Percentiles rank a stretch among this genome's conserved stretches.
These are phyloP conservation scores for Oedothorax gibbosus DNA, from an alignment of 1,140 invertebrate genomes.

Conservation along the genomic window DNA sequence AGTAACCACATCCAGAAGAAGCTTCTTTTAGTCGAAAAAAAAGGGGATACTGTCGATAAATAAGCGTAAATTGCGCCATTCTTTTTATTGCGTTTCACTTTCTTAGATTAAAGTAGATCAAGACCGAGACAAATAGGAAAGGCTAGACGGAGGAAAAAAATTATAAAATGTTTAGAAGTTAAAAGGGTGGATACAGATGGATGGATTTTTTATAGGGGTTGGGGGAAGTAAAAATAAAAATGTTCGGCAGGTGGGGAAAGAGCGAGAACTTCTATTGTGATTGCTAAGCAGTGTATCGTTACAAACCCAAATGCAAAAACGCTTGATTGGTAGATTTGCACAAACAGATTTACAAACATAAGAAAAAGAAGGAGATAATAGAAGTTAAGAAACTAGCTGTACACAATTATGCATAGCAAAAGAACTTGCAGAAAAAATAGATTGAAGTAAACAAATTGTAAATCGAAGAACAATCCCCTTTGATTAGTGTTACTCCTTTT, in stretches of 20 bases:
- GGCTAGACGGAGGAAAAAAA: slow-evolving; percentile 12
- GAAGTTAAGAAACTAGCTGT: slow-evolving; percentile 42
- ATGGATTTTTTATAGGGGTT: background rate
- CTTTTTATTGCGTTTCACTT: slow-evolving; percentile 55
- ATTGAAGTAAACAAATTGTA: slow-evolving; percentile 39
- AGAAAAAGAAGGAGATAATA: slow-evolving; percentile 47
- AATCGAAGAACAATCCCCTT: slow-evolving; percentile 59
- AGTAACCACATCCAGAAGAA: slow-evolving; percentile 60
- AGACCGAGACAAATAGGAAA: slow-evolving; percentile 49
- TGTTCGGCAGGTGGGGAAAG: slow-evolving; percentile 3
- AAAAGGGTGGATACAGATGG: background rate
- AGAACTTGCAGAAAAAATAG: slow-evolving; percentile 22
- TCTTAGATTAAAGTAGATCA: slow-evolving; percentile 59
- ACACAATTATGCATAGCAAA: slow-evolving; percentile 46
- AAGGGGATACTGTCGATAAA: slow-evolving; percentile 52
- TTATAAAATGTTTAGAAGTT: slow-evolving; percentile 41
- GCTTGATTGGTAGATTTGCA: slow-evolving; percentile 59
- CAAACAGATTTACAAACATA: slow-evolving; percentile 43
- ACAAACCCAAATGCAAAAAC: slow-evolving; percentile 51
- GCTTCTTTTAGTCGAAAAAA: slow-evolving; percentile 28
- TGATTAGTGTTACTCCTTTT: slow-evolving; percentile 51
- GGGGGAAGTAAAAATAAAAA: slow-evolving; percentile 17
- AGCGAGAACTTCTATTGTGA: slow-evolving; percentile 36
- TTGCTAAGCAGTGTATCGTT: slow-evolving; percentile 53
- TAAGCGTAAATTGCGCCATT: slow-evolving; percentile 60